Percentiles rank a stretch among this genome's conserved stretches.
phyloP scores from a whole-genome alignment of 2,113 vertebrate species.

The Willisornis vidua region DNA sequence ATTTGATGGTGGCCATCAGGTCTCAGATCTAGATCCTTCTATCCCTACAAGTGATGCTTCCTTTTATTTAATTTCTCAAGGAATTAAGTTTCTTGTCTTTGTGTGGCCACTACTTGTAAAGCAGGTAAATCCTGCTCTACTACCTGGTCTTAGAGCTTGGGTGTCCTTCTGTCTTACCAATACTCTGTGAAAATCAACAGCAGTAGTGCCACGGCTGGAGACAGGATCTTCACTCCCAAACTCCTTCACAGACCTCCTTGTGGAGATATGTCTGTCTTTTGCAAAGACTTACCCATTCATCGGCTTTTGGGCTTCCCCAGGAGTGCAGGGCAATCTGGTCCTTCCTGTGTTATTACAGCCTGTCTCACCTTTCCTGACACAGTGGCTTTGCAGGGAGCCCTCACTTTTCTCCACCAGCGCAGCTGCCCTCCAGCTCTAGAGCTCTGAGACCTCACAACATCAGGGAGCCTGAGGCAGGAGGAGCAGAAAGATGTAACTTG shows the following conservation, averaged over 20 bases:
- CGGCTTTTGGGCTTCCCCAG: neutral
- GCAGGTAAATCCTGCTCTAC: neutral
- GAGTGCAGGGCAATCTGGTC: neutral
- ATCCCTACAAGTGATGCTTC: neutral
- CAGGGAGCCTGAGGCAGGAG: neutral
- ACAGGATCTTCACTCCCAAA: neutral
- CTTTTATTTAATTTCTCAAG: neutral
- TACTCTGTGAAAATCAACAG: neutral
- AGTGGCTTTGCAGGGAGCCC: rapidly evolving
- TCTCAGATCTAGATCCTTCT: neutral
- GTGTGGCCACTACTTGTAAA: rapidly evolving
- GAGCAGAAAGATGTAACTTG: neutral
- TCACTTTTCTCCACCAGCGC: neutral
- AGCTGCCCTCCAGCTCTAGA: neutral
- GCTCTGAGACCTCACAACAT: neutral
- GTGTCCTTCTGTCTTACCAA: rapidly evolving
- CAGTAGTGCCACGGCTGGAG: neutral
- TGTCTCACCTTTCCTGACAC: rapidly evolving
- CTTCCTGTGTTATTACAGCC: neutral
- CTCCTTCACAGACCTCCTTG: neutral
- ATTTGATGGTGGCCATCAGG: neutral
- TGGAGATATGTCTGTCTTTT: neutral
- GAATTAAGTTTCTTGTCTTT: neutral
- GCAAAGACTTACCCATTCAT: neutral
- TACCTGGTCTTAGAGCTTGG: neutral